Conservation (phyloP, 2,113 vertebrate genomes). For the Nibea albiflora region DNA sequence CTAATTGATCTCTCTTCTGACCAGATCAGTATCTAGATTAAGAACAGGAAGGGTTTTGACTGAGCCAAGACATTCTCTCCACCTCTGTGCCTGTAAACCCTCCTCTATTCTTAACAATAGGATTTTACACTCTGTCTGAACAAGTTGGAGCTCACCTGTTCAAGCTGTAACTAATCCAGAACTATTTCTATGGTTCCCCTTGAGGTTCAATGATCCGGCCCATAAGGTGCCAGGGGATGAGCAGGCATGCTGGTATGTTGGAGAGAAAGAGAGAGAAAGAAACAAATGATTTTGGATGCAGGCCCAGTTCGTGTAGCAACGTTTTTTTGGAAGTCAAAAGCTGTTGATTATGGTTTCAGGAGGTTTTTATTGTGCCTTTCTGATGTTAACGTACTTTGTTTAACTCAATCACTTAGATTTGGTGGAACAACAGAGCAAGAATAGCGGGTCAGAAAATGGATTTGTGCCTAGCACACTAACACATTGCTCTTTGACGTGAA, state of each 20-base stretch:
- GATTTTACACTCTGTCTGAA: conserved; percentile 51
- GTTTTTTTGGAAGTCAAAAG: conserved; percentile 28
- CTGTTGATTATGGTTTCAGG: conserved; percentile 25
- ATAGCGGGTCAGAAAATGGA: background rate
- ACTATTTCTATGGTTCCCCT: conserved; percentile 50
- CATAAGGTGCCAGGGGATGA: conserved; percentile 51
- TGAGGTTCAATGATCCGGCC: conserved; percentile 49
- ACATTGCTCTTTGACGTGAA: background rate
- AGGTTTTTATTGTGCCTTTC: conserved; percentile 24
- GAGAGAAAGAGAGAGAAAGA: conserved; percentile 14
- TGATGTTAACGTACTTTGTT: conserved; percentile 16
- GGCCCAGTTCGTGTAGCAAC: background rate
- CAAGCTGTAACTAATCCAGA: conserved; percentile 70
- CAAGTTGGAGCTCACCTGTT: conserved; percentile 66
- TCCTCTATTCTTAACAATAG: conserved; percentile 67
- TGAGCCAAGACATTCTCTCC: conserved; percentile 8
- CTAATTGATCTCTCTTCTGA: conserved; percentile 28
- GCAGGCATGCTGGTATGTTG: conserved; percentile 30
- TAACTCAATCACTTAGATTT: conserved; percentile 10
- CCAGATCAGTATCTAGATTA: conserved; percentile 52
- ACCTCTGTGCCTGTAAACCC: conserved; percentile 25
- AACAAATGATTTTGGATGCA: conserved; percentile 24
- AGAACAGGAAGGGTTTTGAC: conserved; percentile 45
- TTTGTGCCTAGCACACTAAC: background rate
- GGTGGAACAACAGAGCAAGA: conserved; percentile 18